phyloP scores from a whole-genome alignment of 2,888 invertebrate species.

The Ichneumon xanthorius region DNA sequence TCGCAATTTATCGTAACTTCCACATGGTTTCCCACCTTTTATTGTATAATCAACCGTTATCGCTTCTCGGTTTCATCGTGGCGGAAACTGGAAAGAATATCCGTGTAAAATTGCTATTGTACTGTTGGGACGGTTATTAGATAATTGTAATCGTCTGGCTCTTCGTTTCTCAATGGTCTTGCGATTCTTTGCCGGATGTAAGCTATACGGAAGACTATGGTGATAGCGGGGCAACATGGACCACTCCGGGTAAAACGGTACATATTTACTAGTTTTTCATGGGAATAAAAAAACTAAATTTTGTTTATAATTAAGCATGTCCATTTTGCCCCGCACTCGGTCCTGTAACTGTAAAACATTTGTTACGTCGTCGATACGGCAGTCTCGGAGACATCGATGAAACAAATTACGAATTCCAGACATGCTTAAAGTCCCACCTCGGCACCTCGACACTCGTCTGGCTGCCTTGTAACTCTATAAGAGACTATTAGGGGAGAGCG shows the following conservation, averaged over 20 bases:
- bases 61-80: neutral
- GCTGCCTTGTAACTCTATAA: neutral
- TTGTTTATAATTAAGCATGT: too few species aligned
- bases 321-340: too few species aligned
- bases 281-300: too few species aligned
- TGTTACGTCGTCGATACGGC: neutral
- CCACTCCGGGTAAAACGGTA: too few species aligned
- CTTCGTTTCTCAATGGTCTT: too few species aligned
- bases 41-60: neutral
- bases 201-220: too few species aligned
- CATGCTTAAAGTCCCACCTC: conserved; percentile 63
- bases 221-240: too few species aligned
- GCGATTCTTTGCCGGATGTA: too few species aligned
- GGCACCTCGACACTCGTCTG: conserved; percentile 18
- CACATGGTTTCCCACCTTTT: neutral
- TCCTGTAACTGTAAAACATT: neutral
- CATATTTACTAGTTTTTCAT: too few species aligned
- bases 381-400: conserved; percentile 39
- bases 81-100: neutral
- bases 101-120: neutral
- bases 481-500: neutral
- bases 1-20: conserved; percentile 46
- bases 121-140: too few species aligned
- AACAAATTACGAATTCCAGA: conserved; percentile 72
- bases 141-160: too few species aligned